Conservation (phyloP, 2,797 vertebrate species). For the Synanceia verrucosa region DNA sequence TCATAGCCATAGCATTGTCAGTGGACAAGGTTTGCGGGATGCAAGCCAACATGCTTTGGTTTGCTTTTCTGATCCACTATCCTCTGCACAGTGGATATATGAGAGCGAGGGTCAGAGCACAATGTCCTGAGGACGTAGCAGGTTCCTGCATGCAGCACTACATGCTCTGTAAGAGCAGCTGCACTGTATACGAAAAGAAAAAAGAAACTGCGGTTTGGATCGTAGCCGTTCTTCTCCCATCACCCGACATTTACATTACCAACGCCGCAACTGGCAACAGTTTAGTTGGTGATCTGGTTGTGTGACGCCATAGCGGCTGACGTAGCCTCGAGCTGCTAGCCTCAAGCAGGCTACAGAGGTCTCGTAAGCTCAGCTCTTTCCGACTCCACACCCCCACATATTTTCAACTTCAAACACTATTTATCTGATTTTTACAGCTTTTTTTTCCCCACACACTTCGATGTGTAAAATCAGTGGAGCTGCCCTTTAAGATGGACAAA, state of each 20-base stretch:
- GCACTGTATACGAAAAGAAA: no score
- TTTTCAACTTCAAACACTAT: not conserved
- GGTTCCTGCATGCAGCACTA: no score
- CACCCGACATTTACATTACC: not conserved
- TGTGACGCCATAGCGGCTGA: not conserved
- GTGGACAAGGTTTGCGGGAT: no score
- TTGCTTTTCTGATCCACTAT: no score
- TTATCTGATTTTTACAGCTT: not conserved
- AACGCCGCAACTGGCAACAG: not conserved
- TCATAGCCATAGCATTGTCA: not conserved
- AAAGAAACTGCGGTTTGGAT: not conserved
- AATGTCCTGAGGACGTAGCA: no score
- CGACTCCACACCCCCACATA: not conserved
- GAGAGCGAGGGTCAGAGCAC: no score
- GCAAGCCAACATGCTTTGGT: no score
- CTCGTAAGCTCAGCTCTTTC: not conserved
- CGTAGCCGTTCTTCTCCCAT: not conserved
- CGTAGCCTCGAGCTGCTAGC: not conserved
- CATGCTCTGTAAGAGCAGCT: no score
- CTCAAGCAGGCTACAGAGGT: not conserved
- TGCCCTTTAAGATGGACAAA: not conserved
- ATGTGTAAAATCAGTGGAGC: constrained; percentile 1
- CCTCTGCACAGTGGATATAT: no score
- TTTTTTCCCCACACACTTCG: not conserved
- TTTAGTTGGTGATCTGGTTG: not conserved